phyloP scores from a whole-genome alignment of 2,888 invertebrate genomes.

The Crematogaster levior region DNA sequence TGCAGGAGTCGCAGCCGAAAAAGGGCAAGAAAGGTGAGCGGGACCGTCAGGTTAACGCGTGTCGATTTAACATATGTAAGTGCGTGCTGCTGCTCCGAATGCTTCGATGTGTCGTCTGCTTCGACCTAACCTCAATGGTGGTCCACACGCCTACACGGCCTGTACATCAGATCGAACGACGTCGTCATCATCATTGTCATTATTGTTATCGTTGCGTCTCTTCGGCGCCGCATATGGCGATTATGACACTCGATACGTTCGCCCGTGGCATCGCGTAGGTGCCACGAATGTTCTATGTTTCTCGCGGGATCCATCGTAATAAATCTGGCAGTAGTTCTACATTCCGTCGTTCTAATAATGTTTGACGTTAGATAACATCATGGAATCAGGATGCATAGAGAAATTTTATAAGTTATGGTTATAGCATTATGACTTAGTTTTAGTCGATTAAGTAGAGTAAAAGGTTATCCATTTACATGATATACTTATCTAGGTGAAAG shows the following conservation, averaged over 20 bases:
- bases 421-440: background rate
- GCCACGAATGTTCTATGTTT: background rate
- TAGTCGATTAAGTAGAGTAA: constrained; percentile 27
- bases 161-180: constrained; percentile 8
- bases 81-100: background rate
- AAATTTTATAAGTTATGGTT: background rate
- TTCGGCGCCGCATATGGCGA: constrained; percentile 1
- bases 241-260: background rate
- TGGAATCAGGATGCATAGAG: background rate
- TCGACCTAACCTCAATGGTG: constrained; percentile 67
- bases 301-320: background rate
- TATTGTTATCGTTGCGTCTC: background rate
- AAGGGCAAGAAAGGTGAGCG: constrained; percentile 89
- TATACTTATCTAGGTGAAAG: too few species aligned
- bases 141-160: background rate
- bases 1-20: constrained; percentile 86
- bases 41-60: background rate
- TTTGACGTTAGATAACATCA: constrained; percentile 21
- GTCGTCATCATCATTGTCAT: background rate
- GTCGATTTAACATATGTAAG: constrained; percentile 17
- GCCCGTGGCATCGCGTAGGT: background rate
- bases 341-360: constrained; percentile 12
- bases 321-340: background rate
- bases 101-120: constrained; percentile 71
- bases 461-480: too few species aligned